These are phyloP conservation scores for Mastomys natalensis DNA, from an alignment of 2,113 vertebrate genomes.

Conservation along the genomic window DNA sequence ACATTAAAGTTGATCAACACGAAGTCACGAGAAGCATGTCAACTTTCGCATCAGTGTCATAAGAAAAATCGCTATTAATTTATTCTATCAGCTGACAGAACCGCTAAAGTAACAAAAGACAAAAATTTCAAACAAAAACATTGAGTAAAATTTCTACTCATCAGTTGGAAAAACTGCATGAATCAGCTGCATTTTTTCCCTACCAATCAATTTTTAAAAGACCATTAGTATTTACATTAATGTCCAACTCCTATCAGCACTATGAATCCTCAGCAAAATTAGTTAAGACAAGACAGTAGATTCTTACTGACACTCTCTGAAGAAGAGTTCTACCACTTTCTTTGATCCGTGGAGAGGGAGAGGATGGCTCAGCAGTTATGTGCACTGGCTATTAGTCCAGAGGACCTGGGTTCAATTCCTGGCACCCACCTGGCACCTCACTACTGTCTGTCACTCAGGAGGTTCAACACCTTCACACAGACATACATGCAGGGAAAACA, in stretches of 20 bases:
- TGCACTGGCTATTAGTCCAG: no score
- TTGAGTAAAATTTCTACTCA: background rate
- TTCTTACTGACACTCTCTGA: background rate
- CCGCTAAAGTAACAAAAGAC: background rate
- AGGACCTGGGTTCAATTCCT: no score
- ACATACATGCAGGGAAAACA: no score
- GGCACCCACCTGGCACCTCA: background rate
- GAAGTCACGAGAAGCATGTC: slow-evolving; percentile 10
- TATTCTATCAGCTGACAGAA: background rate
- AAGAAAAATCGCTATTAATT: background rate
- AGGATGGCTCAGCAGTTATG: no score
- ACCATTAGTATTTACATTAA: background rate
- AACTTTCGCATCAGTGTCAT: background rate
- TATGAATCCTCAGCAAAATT: background rate
- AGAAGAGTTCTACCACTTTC: background rate
- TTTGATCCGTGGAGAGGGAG: background rate
- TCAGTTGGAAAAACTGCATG: background rate
- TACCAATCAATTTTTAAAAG: background rate
- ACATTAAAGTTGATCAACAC: background rate
- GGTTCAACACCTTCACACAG: no score
- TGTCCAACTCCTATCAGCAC: background rate
- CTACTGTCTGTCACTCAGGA: background rate
- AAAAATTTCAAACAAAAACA: background rate
- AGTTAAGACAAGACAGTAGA: background rate
- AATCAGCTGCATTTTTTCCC: background rate